These are phyloP conservation scores for Saccopteryx bilineata DNA, from an alignment of 2,113 vertebrate species.

Conservation along the genomic window DNA sequence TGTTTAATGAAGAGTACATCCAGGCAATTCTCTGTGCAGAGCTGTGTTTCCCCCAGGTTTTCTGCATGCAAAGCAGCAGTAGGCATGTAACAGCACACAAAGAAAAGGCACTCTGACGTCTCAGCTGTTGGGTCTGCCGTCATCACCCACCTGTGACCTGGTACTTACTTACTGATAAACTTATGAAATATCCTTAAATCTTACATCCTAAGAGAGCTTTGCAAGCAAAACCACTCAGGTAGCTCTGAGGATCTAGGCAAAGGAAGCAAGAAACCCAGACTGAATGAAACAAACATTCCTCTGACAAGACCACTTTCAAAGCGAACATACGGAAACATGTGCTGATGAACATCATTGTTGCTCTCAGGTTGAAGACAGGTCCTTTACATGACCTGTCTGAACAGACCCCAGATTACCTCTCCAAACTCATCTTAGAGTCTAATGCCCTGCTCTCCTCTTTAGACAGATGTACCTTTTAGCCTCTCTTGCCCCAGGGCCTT, in stretches of 20 bases:
- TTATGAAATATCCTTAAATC: background rate
- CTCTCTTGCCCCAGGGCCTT: background rate
- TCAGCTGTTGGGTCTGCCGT: background rate
- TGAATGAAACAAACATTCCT: background rate
- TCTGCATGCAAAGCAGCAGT: background rate
- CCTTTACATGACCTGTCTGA: background rate
- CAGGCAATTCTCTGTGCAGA: background rate
- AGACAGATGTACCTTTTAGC: background rate
- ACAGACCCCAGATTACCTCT: background rate
- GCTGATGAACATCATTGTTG: background rate
- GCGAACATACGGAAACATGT: background rate
- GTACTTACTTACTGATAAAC: too few relatives aligned
- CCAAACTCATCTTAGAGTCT: background rate
- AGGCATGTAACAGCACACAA: background rate
- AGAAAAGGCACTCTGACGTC: background rate
- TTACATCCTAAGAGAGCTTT: background rate
- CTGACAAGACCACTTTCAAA: background rate
- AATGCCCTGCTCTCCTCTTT: background rate
- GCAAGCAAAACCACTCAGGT: background rate
- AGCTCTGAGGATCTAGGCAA: background rate
- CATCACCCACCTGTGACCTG: background rate
- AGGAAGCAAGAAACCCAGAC: background rate
- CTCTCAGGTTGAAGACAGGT: background rate
- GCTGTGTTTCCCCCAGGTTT: background rate
- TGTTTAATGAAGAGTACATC: background rate